These are phyloP conservation scores for Mobula birostris DNA, from an alignment of 2,113 vertebrate genomes.

Conservation along the genomic window DNA sequence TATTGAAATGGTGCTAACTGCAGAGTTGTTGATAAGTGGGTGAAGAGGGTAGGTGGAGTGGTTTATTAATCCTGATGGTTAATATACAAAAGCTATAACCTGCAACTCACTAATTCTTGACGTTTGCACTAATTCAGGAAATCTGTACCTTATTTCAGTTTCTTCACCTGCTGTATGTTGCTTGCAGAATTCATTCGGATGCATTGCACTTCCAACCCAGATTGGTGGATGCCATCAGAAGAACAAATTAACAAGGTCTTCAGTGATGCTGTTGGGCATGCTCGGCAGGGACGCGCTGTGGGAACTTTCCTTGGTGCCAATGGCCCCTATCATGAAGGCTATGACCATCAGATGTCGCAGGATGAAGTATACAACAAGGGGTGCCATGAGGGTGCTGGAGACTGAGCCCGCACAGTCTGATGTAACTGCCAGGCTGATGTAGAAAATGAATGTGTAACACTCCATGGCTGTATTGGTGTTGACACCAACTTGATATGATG, in stretches of 20 bases:
- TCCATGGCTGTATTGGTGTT: slow-evolving; percentile 35
- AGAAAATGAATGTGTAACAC: slow-evolving; percentile 33
- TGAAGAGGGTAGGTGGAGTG: no score
- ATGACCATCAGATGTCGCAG: slow-evolving; percentile 76
- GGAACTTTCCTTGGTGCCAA: slow-evolving; percentile 76
- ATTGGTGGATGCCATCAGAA: slow-evolving; percentile 99
- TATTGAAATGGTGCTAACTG: no score
- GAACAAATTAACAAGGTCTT: slow-evolving; percentile 99
- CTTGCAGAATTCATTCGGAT: slow-evolving; percentile 94
- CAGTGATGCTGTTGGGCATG: slow-evolving; percentile 92
- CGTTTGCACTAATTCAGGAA: neutral
- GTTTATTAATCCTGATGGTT: neutral
- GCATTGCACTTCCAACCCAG: slow-evolving; percentile 94
- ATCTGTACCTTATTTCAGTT: slow-evolving; percentile 39
- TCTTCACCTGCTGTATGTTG: slow-evolving; percentile 38
- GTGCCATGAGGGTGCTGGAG: slow-evolving; percentile 74
- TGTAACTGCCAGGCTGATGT: neutral
- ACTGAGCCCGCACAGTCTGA: slow-evolving; percentile 55
- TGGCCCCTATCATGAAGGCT: slow-evolving; percentile 76
- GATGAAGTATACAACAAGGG: slow-evolving; percentile 73
- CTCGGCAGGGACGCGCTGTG: slow-evolving; percentile 88
- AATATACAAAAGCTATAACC: neutral
- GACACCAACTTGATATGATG: slow-evolving; percentile 35
- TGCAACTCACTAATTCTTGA: neutral
- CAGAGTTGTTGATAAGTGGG: no score